Conservation (phyloP, 1,140 invertebrate species). For the Eumeta japonica region DNA sequence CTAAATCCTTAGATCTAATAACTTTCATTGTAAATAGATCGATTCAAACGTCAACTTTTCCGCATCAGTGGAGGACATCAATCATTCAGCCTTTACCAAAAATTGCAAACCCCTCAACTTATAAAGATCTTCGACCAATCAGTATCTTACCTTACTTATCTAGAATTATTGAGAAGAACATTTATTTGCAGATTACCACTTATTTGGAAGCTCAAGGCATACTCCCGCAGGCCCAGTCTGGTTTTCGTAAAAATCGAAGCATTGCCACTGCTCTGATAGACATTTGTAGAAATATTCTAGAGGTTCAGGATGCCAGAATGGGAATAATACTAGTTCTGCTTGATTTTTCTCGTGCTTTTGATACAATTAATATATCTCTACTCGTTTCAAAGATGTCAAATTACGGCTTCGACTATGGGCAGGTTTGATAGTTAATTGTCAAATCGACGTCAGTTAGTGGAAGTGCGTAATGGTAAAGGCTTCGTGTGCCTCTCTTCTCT, state of each 20-base stretch:
- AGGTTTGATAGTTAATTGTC: too few relatives aligned
- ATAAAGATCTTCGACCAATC: neutral
- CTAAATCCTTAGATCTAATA: too few relatives aligned
- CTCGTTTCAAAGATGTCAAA: too few relatives aligned
- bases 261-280: slow-evolving; percentile 1
- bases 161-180: neutral
- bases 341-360: neutral
- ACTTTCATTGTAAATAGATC: neutral
- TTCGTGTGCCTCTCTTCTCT: too few relatives aligned
- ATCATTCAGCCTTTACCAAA: slow-evolving; percentile 1
- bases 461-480: too few relatives aligned
- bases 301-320: neutral
- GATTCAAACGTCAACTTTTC: neutral
- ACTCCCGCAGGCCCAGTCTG: neutral
- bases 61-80: neutral
- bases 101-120: neutral
- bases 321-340: neutral
- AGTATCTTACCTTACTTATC: neutral
- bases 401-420: too few relatives aligned
- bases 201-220: neutral
- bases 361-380: too few relatives aligned
- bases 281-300: neutral
- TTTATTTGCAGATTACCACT: neutral
- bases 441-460: too few relatives aligned
- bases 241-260: neutral